Evolutionary conservation across 2,113 vertebrate genomes (phyloP), one percentile per base, ranked within the genome.

Genomic region (Halichoerus grypus): DNA sequence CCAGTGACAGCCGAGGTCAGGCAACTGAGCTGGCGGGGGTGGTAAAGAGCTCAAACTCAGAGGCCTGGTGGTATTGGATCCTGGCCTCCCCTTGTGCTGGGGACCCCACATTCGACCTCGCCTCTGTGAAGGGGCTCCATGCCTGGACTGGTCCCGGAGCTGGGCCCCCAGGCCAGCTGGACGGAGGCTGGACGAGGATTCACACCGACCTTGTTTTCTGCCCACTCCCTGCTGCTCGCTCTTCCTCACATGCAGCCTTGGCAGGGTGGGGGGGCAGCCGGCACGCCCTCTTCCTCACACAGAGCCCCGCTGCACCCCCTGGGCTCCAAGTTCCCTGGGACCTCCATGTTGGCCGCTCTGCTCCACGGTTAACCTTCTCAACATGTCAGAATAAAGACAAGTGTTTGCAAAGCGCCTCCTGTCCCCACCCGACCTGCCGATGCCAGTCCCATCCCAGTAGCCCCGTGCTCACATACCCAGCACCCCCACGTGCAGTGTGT

Each of bases 211-310:
- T 36, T 63, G 31, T 86, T 53, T 28, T 49, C 28, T 49, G 3
- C 21, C 42, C 15, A 76, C 49, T 59, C 42, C 46, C 31, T 2
- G 0, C 42, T 24, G 39, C 77, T 49, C 57, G 42, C 63, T 53
- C 69, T 90, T 92, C 85, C 46, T 53, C 57, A 74, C 19, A 92
- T 63, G 87, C n/a, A 10, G 46, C 22, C 42, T 55, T 7, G 18
- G 74, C 21, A 36, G 49, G 65, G 53, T 0, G 14, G 31, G 63
- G 28, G 63, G 31, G 14, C 2, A 7, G 63, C 14, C 1, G 55
- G 31, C 53, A 19, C 74, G 87, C 95, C 97, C 91, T 95, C 72
- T 83, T 95, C 67, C 81, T 80, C 81, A 46, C 1, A 24, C 0
- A 1, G 3, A 65, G 10, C 15, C 77, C 53, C 3, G 21, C 69